Base-by-base conservation (phyloP, 2,113 vertebrate species). In the Coreoperca whiteheadi region DNA sequence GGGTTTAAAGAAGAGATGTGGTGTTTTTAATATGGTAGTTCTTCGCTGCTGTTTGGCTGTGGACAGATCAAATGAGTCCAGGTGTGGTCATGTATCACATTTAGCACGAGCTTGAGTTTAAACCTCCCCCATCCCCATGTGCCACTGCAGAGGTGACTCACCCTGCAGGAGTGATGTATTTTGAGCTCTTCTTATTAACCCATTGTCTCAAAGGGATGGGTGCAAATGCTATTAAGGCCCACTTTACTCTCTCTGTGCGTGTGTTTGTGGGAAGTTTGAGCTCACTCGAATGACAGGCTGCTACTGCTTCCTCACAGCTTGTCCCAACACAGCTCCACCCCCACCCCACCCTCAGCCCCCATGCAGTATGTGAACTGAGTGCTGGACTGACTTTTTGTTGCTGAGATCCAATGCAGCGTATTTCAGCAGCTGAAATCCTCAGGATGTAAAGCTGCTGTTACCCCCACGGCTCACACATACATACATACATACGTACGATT, bases 131-230 rank as follows among this genome's bases (percentile, higher is more conserved):
- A 71, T 77, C 43, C 72, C 83, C 72, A 54, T 84, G 89, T 87
- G 85, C 48, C 74, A 64, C 86, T 91, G 85, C 84, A 85, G 86
- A 74, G 82, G 88, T 92, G 89, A 92, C 90, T 88, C 83, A 85
- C 90, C 81, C 87, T 82, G 81, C 54, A 79, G 37, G 83, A 84
- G 80, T 37, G 78, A 71, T 87, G 83, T 93, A 92, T 93, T 94
- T 92, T 93, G 46, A 91, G 91, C 90, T 70, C 73, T 72, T 91
- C 81, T 72, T 90, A 92, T 93, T 93, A 91, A 93, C 89, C 85
- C 72, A 32, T 86, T 81, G 81, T 92, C 87, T 88, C 83, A 74
- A 57, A 80, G 87, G 87, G 73, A 32, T 74, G 56, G 51, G 21
- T 30, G 28, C 70, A 37, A 73, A 79, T 66, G 64, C 51, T 76